These are phyloP conservation scores for Suncus etruscus DNA, from an alignment of 2,113 vertebrate species.

Conservation along the genomic window DNA sequence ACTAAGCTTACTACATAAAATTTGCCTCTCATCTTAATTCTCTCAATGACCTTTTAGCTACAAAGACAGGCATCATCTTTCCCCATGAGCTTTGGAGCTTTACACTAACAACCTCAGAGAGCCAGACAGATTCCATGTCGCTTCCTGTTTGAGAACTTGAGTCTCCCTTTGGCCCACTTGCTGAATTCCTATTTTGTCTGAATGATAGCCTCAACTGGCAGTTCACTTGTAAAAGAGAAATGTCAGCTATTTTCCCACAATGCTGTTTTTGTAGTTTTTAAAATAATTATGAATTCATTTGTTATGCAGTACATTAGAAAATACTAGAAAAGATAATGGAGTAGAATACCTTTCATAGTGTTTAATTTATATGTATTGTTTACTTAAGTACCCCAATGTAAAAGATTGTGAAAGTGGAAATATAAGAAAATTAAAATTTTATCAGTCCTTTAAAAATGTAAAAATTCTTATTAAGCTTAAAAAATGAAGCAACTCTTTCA, in stretches of 20 bases:
- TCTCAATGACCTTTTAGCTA: constrained; percentile 60
- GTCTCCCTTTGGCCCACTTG: constrained; percentile 72
- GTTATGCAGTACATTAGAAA: constrained; percentile 14
- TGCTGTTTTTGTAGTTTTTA: constrained; percentile 2
- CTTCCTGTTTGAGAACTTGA: constrained; percentile 80
- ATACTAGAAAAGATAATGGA: constrained; percentile 8
- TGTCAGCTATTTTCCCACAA: constrained; percentile 7
- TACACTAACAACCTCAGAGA: constrained; percentile 49
- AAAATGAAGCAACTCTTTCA: background rate
- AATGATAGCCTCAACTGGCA: constrained; percentile 72
- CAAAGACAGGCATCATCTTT: constrained; percentile 77
- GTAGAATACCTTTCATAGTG: background rate
- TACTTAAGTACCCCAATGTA: constrained; percentile 41
- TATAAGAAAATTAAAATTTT: background rate
- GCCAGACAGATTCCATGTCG: constrained; percentile 69
- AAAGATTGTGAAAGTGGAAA: constrained; percentile 44
- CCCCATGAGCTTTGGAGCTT: constrained; percentile 62
- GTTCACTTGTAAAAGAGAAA: constrained; percentile 40
- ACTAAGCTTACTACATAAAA: background rate
- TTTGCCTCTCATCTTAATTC: constrained; percentile 22
- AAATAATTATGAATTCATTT: background rate
- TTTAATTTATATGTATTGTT: constrained; percentile 40
- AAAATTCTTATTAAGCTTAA: constrained; percentile 35
- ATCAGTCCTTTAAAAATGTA: background rate
- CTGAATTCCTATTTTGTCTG: constrained; percentile 76